Base-by-base conservation (phyloP, 2,888 invertebrate genomes). In the Meloe dianella region DNA sequence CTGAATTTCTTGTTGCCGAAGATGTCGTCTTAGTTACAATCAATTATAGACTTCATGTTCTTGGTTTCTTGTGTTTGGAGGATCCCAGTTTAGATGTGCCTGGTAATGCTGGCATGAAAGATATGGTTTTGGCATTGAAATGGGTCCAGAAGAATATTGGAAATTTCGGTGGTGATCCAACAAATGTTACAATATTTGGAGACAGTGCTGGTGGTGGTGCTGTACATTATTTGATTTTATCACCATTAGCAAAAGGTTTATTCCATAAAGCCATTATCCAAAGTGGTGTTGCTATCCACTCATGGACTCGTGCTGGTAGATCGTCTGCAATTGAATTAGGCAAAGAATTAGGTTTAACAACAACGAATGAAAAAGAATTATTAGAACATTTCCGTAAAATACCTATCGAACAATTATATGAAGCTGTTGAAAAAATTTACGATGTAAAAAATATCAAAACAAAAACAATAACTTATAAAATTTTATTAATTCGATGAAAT, bases 91-190 rank as follows among this genome's bases (percentile, higher is more conserved):
- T 86, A 10, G 82, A 82, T 63, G 81, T 87, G 60, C 85, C 87
- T 0, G 87, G 87, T 4, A 87, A 87, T 77, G 85, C 86, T 0
- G 87, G 86, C 1, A 76, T 87, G 0, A 87, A 87, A 77, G 87
- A 87, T 75, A 84, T 85, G 77, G 80, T 85, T 1, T 69, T 85
- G 73, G 87, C 86, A 0, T 72, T 87, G 47, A 84, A 83, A 71
- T 87, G 87, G 87, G 79, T 87, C 0, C 84, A 86, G 68, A 78
- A 80, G 1, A 87, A 87, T 70, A 85, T 86, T 17, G 70, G 77
- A 1, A 79, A 80, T 64, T 87, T 87, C 74, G 85, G 85, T 38
- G 87, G 87, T 1, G 85, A 87, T 78, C 80, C 85, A 0, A 75
- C 84, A 6, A 87, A 87, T 67, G 86, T 87, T 1, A 87, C 87